Conservation (phyloP, 2,888 invertebrate species). For the Heliconius aoede region DNA sequence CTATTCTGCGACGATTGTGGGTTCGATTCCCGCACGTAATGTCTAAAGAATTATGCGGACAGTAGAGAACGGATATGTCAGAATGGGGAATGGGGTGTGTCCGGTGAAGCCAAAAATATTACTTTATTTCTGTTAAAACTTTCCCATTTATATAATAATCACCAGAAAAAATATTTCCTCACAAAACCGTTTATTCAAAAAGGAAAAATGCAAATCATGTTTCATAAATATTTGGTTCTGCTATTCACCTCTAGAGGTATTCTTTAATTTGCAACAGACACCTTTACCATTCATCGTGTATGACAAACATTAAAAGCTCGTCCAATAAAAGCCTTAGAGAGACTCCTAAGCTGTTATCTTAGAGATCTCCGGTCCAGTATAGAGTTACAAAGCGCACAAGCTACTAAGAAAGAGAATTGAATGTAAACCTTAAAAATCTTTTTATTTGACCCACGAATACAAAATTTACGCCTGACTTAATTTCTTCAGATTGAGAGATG, state of each 20-base stretch:
- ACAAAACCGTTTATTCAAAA: constrained; percentile 50
- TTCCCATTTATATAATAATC: background rate
- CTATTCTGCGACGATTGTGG: no score
- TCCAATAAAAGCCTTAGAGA: constrained; percentile 56
- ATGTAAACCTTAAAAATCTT: constrained; percentile 60
- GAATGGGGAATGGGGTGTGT: no score
- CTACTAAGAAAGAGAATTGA: constrained; percentile 61
- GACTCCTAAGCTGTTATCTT: constrained; percentile 70
- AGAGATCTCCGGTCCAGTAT: constrained; percentile 67
- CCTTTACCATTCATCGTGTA: constrained; percentile 37
- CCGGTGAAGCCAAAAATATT: background rate
- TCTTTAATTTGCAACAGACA: constrained; percentile 23
- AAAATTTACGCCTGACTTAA: constrained; percentile 73
- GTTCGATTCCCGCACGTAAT: no score
- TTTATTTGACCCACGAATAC: constrained; percentile 61
- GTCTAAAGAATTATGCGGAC: no score
- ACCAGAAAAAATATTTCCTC: background rate
- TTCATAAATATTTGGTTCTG: constrained; percentile 13
- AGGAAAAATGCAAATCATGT: constrained; percentile 28
- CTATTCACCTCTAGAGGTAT: background rate
- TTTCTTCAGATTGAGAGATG: constrained; percentile 55
- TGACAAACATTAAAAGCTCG: constrained; percentile 46
- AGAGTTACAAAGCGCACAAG: constrained; percentile 66
- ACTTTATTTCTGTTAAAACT: background rate
- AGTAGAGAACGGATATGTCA: no score